Percentiles rank a stretch among this genome's conserved stretches.
phyloP scores from a whole-genome alignment of 1,140 invertebrate genomes.

The Alviniconcha marisindica region DNA sequence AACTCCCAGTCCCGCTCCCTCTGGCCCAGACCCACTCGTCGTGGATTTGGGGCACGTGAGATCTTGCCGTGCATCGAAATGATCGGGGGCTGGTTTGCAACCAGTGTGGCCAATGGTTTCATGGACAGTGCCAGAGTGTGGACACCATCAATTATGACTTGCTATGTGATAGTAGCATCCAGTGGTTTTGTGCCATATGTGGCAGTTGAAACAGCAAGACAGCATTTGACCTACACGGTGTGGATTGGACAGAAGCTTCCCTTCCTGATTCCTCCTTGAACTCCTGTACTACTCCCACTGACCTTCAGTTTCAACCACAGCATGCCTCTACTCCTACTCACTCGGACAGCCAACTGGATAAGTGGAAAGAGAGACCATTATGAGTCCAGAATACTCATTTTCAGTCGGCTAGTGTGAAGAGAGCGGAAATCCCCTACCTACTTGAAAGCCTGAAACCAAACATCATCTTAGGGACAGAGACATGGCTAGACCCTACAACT shows the following conservation, averaged over 20 bases:
- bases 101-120: constrained; percentile 12
- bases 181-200: not conserved
- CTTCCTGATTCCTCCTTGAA: not conserved
- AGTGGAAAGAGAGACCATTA: not conserved
- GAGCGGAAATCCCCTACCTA: not conserved
- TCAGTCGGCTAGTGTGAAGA: not conserved
- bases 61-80: not conserved
- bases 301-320: not conserved
- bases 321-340: not conserved
- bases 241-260: not conserved
- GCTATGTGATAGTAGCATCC: too few relatives aligned
- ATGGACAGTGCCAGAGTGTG: not conserved
- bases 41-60: not conserved
- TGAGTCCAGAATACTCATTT: not conserved
- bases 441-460: not conserved
- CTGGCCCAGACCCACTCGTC: not conserved
- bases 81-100: not conserved
- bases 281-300: not conserved
- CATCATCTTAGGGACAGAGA: not conserved
- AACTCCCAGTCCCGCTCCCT: not conserved
- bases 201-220: not conserved
- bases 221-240: not conserved
- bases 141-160: not conserved
- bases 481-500: not conserved
- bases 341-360: not conserved